Base-by-base conservation (phyloP, 1,140 invertebrate species). In the Cheumatopsyche charites region DNA sequence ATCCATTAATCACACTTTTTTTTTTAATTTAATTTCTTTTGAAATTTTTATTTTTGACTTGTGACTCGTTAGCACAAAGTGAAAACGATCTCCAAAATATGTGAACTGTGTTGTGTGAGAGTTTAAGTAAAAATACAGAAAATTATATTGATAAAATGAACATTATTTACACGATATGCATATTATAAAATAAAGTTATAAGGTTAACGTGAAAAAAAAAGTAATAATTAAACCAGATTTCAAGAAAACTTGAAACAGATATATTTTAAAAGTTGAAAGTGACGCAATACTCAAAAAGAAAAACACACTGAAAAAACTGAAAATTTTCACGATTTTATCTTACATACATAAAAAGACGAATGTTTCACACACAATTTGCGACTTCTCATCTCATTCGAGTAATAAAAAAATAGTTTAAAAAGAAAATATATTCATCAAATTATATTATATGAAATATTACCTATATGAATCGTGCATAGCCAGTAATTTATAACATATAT, bases 401-500 rank as follows among this genome's bases (percentile, higher is more conserved):
- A 58, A 58, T 58, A 58, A 63, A 15, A 2, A n/a, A 63, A 63
- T n/a, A n/a, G n/a, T n/a, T 41, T 29, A 42, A 42, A 58, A n/a
- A 63, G 49, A 66, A 67, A 58, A 45, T 72, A 72, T 75, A 72
- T 75, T 70, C 73, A 29, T 72, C 66, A 70, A 72, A 41, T 61
- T 71, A 47, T 62, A 62, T 26, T 36, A 36, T 36, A 36, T 36
- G 29, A 36, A 36, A 45, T 66, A 62, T n/a, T 47, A 58, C 21
- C 23, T 58, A 58, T 58, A 58, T 58, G 67, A 55, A 72, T 65
- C 71, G 71, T 73, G 71, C 67, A 66, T 73, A 75, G 71, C 47
- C 43, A 75, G 62, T 75, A 75, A 73, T 73, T 68, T 69, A 58
- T 69, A 55, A 72, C n/a, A 66, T 75, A 67, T 29, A 36, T 42